phyloP scores from a whole-genome alignment of 2,888 invertebrate species.

The Scelioninae gen. 1 region DNA sequence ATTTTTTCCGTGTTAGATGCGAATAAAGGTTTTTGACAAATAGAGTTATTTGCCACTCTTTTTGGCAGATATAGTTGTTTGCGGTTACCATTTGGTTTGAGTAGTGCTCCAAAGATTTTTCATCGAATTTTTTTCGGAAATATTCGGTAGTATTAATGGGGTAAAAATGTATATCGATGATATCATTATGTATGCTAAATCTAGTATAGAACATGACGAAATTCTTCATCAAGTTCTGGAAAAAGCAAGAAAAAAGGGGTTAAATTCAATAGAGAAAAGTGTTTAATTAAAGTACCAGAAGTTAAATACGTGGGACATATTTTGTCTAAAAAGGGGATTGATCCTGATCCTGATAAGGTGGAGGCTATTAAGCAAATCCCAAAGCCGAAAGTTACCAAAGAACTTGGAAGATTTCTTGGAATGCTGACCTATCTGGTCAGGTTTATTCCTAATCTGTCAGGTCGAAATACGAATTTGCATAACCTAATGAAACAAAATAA shows the following conservation, averaged over 20 bases:
- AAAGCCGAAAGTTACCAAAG: slow-evolving; percentile 37
- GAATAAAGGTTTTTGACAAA: slow-evolving; percentile 69
- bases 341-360: slow-evolving; percentile 52
- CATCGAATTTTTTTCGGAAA: slow-evolving; percentile 10
- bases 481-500: slow-evolving; percentile 69
- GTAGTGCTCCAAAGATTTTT: slow-evolving; percentile 53
- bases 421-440: slow-evolving; percentile 74
- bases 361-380: slow-evolving; percentile 64
- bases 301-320: slow-evolving; percentile 62
- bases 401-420: slow-evolving; percentile 67
- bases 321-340: slow-evolving; percentile 56
- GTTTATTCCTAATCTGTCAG: slow-evolving; percentile 74
- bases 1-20: slow-evolving; percentile 23
- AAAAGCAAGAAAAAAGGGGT: slow-evolving; percentile 40
- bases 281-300: slow-evolving; percentile 30
- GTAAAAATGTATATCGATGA: slow-evolving; percentile 33
- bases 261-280: slow-evolving; percentile 64
- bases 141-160: slow-evolving; percentile 58
- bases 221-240: slow-evolving; percentile 43
- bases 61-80: not conserved
- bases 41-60: too few relatives aligned
- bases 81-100: not conserved
- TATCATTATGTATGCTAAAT: slow-evolving; percentile 66
- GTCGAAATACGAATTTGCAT: slow-evolving; percentile 62
- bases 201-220: not conserved